Evolutionary conservation across 2,113 vertebrate genomes (phyloP).

Genomic region (Tachysurus fulvidraco): DNA sequence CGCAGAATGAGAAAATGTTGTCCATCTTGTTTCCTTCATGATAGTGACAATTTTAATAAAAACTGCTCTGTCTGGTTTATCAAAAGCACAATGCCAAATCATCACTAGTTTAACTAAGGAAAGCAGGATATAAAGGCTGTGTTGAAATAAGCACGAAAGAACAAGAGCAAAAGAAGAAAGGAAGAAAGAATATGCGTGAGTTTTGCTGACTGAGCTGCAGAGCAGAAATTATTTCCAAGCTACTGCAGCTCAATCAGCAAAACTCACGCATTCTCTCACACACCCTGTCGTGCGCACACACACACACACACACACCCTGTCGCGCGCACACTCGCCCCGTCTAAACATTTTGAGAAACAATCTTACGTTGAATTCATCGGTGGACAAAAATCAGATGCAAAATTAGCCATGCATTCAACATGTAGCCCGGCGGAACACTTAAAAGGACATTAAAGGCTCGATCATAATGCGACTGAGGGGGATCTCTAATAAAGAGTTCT

Average conservation of each 20-base stretch:
- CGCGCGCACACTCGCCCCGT: neutral
- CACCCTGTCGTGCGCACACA: neutral
- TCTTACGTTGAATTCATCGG: neutral
- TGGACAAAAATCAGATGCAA: neutral
- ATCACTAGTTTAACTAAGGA: neutral
- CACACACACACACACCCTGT: neutral
- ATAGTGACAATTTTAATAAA: neutral
- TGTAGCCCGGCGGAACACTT: neutral
- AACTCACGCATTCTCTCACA: neutral
- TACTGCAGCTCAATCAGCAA: neutral
- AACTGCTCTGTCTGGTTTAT: neutral
- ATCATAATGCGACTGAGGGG: neutral
- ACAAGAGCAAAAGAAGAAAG: neutral
- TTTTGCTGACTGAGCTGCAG: neutral
- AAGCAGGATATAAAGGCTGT: neutral
- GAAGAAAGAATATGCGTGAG: neutral
- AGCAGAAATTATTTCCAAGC: too few species aligned
- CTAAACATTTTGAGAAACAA: neutral
- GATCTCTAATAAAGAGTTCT: neutral
- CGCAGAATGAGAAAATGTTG: conserved; percentile 19
- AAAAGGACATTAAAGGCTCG: conserved; percentile 5
- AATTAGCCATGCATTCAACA: neutral
- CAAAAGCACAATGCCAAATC: neutral
- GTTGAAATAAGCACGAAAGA: neutral
- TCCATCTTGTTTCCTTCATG: neutral